Conservation (phyloP, 2,888 invertebrate genomes). For the Bombylius discolor region DNA sequence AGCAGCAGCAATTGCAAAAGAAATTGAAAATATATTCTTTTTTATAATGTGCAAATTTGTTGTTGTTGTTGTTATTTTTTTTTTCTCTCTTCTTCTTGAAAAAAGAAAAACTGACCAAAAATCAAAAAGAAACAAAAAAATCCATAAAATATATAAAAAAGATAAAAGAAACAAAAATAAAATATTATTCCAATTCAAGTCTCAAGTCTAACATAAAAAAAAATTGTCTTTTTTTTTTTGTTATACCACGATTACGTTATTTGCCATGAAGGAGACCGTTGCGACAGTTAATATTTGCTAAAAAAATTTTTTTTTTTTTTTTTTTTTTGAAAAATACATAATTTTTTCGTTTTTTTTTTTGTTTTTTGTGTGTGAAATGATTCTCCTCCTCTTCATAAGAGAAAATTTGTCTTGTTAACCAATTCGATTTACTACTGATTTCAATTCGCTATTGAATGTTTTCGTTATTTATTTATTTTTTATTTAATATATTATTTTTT, state of each 20-base stretch:
- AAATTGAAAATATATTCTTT: neutral
- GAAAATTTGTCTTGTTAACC: constrained; percentile 11
- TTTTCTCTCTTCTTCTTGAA: no score
- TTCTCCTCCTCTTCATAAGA: constrained; percentile 1
- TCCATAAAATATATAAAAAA: no score
- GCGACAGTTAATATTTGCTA: neutral
- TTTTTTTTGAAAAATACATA: no score
- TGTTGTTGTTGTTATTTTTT: no score
- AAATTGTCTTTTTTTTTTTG: no score
- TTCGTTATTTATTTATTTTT: no score
- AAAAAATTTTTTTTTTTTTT: no score
- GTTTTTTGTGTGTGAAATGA: neutral
- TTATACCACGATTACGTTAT: neutral
- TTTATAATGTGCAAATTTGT: neutral
- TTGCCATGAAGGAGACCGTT: neutral
- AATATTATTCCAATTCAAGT: no score
- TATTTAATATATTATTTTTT: no score
- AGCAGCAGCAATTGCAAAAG: neutral
- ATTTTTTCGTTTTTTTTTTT: no score
- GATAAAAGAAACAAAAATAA: no score
- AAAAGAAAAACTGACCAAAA: neutral
- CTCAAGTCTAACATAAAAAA: no score
- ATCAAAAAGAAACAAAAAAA: neutral
- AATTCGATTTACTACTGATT: constrained; percentile 8
- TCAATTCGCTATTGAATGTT: neutral